These are phyloP conservation scores for Thermophis baileyi DNA, from an alignment of 2,113 vertebrate species.

Conservation along the genomic window DNA sequence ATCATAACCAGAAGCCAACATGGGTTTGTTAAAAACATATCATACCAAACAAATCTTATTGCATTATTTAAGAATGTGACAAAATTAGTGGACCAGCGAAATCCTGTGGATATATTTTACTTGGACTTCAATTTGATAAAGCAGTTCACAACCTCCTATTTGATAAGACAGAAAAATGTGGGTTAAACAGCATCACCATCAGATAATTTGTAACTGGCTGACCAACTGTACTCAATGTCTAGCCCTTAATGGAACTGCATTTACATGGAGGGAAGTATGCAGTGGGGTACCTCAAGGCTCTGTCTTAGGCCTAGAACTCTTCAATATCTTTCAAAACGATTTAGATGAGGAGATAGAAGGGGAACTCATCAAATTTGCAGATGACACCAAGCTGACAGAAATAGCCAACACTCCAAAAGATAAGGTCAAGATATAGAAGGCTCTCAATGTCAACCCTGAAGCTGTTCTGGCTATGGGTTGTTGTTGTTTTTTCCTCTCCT, in stretches of 20 bases:
- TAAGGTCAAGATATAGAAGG: neutral
- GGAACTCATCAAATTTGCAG: neutral
- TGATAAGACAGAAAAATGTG: neutral
- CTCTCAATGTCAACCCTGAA: neutral
- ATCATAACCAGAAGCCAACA: neutral
- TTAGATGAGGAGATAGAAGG: neutral
- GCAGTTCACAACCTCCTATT: neutral
- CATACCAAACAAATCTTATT: neutral
- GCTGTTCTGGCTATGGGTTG: no score
- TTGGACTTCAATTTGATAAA: neutral
- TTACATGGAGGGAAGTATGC: neutral
- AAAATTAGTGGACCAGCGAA: neutral
- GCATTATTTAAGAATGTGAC: neutral
- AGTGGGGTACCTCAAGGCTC: neutral
- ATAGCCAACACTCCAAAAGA: neutral
- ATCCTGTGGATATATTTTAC: neutral
- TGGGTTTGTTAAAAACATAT: neutral
- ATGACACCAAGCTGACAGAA: neutral
- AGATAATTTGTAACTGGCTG: neutral
- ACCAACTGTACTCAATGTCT: neutral
- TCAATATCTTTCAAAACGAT: neutral
- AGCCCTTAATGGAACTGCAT: neutral
- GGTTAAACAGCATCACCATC: neutral
- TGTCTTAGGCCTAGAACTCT: neutral
- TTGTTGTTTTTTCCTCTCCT: no score